Base-by-base conservation (phyloP, 2,888 invertebrate species). In the Drosophila anomelani region DNA sequence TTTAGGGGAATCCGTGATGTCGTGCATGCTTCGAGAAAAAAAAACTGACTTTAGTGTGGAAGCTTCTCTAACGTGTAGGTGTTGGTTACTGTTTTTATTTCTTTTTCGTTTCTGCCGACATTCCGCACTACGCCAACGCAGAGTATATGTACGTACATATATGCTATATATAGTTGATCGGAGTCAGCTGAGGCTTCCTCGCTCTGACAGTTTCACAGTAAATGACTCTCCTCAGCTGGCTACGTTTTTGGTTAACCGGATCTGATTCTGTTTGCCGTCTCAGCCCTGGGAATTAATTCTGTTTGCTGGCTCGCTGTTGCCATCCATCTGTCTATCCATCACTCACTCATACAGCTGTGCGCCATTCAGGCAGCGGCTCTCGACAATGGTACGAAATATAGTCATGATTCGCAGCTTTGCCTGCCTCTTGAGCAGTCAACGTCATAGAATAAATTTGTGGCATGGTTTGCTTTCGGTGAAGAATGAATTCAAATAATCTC, bases 171-270 rank as follows among this genome's bases (percentile, higher is more conserved):
- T 47, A 44, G 60, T 58, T 41, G 41, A 63, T 36, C 64, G n/a
- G 41, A 67, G 67, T 78, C 71, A 75, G 81, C 84, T 83, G 84
- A 68, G 75, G 70, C 78, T 79, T 76, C 79, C 51, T 57, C 71
- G 59, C 66, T 58, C 73, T 23, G 39, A 34, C 58, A 36, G 61
- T 36, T 44, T 15, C 36, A 4, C 51, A 23, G 34, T 36, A 34
- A 53, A 53, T 36, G 43, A 39, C 57, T 57, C 62, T 56, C 57
- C 62, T 41, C 70, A 39, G 53, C 34, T 61, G 67, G 69, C 60
- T 75, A 72, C 78, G 75, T 68, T 85, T 85, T 85, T 70, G 88
- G 84, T 77, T 83, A 87, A 85, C 85, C 85, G 85, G 85, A 85
- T 85, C 88, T 86, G 86, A 81, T 80, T 85, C 83, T 77, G 77